These are phyloP conservation scores for Melanotaenia maccullochi DNA, from an alignment of 2,797 vertebrate genomes.

Conservation along the genomic window DNA sequence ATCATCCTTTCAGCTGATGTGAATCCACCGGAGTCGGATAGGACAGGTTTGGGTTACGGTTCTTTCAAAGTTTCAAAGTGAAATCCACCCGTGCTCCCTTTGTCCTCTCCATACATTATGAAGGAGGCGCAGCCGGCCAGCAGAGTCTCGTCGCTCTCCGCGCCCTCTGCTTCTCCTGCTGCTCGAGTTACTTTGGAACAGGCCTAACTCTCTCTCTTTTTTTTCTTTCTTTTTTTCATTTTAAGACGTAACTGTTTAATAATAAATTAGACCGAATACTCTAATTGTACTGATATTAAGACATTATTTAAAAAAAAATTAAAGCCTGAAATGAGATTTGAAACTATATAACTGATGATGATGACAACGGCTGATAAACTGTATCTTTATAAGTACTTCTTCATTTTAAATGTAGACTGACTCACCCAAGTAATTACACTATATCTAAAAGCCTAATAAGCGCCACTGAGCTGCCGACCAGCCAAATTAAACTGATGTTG, in stretches of 20 bases:
- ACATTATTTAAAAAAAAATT: background rate
- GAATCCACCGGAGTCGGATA: slow-evolving; percentile 49
- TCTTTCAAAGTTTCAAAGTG: slow-evolving; percentile 73
- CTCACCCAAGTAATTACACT: slow-evolving; percentile 1
- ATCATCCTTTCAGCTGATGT: slow-evolving; percentile 75
- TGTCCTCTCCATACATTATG: slow-evolving; percentile 81
- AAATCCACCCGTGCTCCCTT: slow-evolving; percentile 77
- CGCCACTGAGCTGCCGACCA: slow-evolving; percentile 3
- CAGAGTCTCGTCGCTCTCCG: slow-evolving; percentile 39
- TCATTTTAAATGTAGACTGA: background rate
- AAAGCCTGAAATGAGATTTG: background rate
- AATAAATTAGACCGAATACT: background rate
- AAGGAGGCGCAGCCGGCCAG: slow-evolving; percentile 79
- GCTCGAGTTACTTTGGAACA: slow-evolving; percentile 48
- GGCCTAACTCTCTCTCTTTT: slow-evolving; percentile 18
- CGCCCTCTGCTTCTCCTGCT: slow-evolving; percentile 22
- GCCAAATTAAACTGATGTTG: slow-evolving; percentile 57
- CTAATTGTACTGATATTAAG: background rate
- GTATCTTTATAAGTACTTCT: background rate
- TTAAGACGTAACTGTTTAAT: background rate
- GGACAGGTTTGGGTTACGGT: slow-evolving; percentile 76
- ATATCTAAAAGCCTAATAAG: slow-evolving; percentile 4
- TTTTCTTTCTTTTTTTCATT: background rate
- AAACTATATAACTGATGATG: background rate
- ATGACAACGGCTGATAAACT: background rate